Conservation (phyloP, 2,888 invertebrate species). For the Drepanosiphum platanoidis region DNA sequence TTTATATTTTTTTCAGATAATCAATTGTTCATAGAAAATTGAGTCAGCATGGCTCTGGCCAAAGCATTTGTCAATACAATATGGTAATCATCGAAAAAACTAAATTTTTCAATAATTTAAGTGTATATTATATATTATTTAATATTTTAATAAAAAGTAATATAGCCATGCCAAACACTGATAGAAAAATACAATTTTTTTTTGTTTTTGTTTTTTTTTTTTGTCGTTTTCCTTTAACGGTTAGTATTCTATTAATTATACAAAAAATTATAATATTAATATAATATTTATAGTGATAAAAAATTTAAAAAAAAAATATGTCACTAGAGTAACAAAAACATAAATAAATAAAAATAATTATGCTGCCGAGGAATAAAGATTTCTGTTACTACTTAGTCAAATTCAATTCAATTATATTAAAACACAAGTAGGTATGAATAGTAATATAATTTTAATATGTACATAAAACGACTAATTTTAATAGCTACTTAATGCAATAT, state of each 20-base stretch:
- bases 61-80: background rate
- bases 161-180: background rate
- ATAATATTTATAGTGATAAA: background rate
- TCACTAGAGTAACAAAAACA: background rate
- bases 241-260: slow-evolving; percentile 1
- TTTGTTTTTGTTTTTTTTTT: no score
- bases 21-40: slow-evolving; percentile 10
- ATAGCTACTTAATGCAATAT: background rate
- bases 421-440: background rate
- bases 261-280: slow-evolving; percentile 1
- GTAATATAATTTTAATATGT: slow-evolving; percentile 27
- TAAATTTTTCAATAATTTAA: background rate
- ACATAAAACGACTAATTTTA: background rate
- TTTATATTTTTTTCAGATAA: slow-evolving; percentile 6
- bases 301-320: background rate
- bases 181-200: background rate
- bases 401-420: background rate
- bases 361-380: background rate
- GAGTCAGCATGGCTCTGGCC: background rate
- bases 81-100: slow-evolving; percentile 3
- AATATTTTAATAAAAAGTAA: background rate
- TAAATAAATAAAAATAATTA: slow-evolving; percentile 12
- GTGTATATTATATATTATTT: background rate
- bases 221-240: no score
- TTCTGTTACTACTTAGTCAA: slow-evolving; percentile 13